Evolutionary conservation across 2,888 invertebrate genomes (phyloP).

Genomic region (Eristalis tenax): DNA sequence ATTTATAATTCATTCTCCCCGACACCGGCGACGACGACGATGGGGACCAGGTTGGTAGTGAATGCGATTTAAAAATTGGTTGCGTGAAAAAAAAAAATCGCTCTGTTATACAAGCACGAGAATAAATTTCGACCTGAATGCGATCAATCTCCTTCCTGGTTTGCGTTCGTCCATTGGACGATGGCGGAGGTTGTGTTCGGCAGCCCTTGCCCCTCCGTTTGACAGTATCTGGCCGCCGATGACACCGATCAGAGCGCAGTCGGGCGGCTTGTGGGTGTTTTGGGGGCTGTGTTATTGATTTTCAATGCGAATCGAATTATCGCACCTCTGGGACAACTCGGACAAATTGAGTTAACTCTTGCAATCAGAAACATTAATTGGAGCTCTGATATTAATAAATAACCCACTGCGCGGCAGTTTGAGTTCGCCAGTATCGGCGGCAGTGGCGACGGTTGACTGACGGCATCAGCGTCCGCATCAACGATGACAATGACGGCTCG

Average conservation of each 20-base stretch:
- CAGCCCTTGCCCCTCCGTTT: neutral
- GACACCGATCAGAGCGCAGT: neutral
- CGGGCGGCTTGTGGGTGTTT: neutral
- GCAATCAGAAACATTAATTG: slow-evolving; percentile 72
- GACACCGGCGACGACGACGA: neutral
- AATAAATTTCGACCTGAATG: slow-evolving; percentile 59
- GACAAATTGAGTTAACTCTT: slow-evolving; percentile 71
- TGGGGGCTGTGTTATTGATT: slow-evolving; percentile 59
- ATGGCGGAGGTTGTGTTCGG: slow-evolving; percentile 20
- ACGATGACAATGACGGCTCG: neutral
- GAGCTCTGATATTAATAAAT: slow-evolving; percentile 71
- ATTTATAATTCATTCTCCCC: slow-evolving; percentile 56
- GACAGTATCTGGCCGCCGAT: neutral
- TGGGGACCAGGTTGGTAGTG: neutral
- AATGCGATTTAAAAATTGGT: slow-evolving; percentile 56
- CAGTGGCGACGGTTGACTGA: neutral
- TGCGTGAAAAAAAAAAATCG: slow-evolving; percentile 19
- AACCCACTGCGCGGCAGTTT: slow-evolving; percentile 55
- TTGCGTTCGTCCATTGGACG: slow-evolving; percentile 3
- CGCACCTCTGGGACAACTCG: slow-evolving; percentile 65
- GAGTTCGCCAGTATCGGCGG: slow-evolving; percentile 35
- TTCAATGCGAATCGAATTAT: slow-evolving; percentile 70
- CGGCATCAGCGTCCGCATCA: neutral
- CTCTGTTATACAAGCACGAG: neutral
- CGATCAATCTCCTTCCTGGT: slow-evolving; percentile 52